These are phyloP conservation scores for Gryon sp. DNA, from an alignment of 1,140 invertebrate species.

Conservation along the genomic window DNA sequence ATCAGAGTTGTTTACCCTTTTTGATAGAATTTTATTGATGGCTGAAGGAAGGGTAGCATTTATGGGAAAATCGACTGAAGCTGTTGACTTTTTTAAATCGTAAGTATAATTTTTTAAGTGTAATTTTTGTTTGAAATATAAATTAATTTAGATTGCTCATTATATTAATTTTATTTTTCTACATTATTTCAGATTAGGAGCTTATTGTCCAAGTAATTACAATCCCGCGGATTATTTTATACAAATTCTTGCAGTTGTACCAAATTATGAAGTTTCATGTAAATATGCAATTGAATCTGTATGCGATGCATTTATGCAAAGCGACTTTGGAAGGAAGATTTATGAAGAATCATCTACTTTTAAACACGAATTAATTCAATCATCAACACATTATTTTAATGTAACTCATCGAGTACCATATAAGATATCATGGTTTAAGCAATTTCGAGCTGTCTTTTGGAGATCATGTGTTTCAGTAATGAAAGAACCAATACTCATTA, in stretches of 20 bases:
- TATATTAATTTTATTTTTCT: slow-evolving; percentile 2
- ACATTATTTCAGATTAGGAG: slow-evolving; percentile 85
- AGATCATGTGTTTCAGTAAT: slow-evolving; percentile 92
- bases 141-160: background rate
- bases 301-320: slow-evolving; percentile 86
- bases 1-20: slow-evolving; percentile 94
- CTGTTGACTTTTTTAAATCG: slow-evolving; percentile 90
- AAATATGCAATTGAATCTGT: slow-evolving; percentile 87
- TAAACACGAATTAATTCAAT: slow-evolving; percentile 68
- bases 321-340: slow-evolving; percentile 82
- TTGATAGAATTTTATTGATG: slow-evolving; percentile 94
- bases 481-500: slow-evolving; percentile 93
- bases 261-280: slow-evolving; percentile 88
- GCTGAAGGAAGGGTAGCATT: slow-evolving; percentile 95
- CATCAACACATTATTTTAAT: slow-evolving; percentile 31
- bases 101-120: slow-evolving; percentile 77
- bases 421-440: slow-evolving; percentile 92
- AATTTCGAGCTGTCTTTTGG: slow-evolving; percentile 94
- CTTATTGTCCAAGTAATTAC: slow-evolving; percentile 91
- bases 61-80: slow-evolving; percentile 89
- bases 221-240: slow-evolving; percentile 98
- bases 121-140: background rate
- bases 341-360: slow-evolving; percentile 79
- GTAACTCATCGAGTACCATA: slow-evolving; percentile 79
- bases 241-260: slow-evolving; percentile 92